Evolutionary conservation across 2,113 vertebrate species (phyloP).

Genomic region (Ascaphus truei): DNA sequence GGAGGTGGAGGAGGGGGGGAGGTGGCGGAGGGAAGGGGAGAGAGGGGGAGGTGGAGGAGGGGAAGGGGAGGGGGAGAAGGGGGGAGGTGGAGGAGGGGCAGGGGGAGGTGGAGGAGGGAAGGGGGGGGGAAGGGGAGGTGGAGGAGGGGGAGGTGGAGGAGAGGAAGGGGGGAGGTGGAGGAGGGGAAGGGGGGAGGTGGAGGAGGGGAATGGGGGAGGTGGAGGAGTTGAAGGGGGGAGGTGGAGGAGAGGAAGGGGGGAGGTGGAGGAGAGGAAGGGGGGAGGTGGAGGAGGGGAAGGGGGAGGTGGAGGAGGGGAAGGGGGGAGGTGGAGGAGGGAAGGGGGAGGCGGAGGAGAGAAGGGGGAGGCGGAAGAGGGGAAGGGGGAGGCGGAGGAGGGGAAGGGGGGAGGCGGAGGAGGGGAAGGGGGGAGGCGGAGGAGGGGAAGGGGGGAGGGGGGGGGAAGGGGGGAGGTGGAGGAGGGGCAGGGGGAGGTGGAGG

Average conservation of each 20-base stretch:
- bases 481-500: not conserved
- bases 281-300: not conserved
- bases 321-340: no score
- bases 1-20: not conserved
- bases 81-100: not conserved
- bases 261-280: no score
- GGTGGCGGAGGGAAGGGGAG: no score
- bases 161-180: not conserved
- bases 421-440: no score
- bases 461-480: not conserved
- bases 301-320: no score
- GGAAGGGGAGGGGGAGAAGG: no score
- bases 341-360: no score
- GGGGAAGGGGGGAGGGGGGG: not conserved
- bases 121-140: not conserved
- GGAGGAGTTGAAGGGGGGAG: not conserved
- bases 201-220: no score
- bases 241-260: no score
- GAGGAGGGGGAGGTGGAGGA: not conserved
- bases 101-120: not conserved
- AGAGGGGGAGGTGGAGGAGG: not conserved
- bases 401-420: no score
- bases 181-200: not conserved
- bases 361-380: no score
- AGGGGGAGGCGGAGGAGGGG: no score